A percentile compares a stretch with the other conserved stretches of the same genome.
Conservation (phyloP, 2,888 invertebrate species). For the Netelia inedita region DNA sequence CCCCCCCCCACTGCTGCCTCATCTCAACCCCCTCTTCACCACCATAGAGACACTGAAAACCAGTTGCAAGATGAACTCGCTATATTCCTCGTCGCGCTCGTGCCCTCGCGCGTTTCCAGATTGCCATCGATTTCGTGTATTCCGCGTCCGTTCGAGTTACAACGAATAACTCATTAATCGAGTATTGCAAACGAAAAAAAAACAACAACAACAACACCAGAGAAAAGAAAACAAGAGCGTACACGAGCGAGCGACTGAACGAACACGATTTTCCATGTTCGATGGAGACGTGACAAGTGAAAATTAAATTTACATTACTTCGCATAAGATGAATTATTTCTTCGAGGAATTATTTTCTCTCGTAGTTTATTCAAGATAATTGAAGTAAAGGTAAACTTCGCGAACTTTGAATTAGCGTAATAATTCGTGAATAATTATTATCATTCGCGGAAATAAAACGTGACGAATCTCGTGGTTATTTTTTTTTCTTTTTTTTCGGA, state of each 20-base stretch:
- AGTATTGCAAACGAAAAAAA: not conserved
- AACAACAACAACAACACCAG: not conserved
- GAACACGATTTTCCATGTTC: not conserved
- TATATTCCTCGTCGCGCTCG: slow-evolving; percentile 25
- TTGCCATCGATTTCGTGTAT: slow-evolving; percentile 46
- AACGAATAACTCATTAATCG: slow-evolving; percentile 29
- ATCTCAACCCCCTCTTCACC: not conserved
- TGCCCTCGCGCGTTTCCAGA: slow-evolving; percentile 36
- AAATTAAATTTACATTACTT: not conserved
- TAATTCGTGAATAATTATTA: not conserved
- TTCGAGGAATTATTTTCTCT: too few species aligned
- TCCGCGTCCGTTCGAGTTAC: slow-evolving; percentile 6
- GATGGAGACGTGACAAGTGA: not conserved
- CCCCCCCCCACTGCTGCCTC: slow-evolving; percentile 8
- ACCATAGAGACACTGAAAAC: slow-evolving; percentile 38
- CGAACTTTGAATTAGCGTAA: not conserved
- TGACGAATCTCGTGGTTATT: not conserved
- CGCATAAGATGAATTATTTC: not conserved
- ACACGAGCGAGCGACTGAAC: not conserved
- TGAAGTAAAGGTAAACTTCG: too few species aligned
- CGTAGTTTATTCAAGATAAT: too few species aligned
- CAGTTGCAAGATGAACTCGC: slow-evolving; percentile 53
- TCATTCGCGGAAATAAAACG: not conserved
- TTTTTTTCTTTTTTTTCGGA: not conserved
- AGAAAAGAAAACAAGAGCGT: not conserved